A percentile compares a stretch with the other conserved stretches of the same genome.
These are phyloP conservation scores for Phenganax subtilis DNA, from an alignment of 92 coral and sea anemone species.

Conservation along the genomic window DNA sequence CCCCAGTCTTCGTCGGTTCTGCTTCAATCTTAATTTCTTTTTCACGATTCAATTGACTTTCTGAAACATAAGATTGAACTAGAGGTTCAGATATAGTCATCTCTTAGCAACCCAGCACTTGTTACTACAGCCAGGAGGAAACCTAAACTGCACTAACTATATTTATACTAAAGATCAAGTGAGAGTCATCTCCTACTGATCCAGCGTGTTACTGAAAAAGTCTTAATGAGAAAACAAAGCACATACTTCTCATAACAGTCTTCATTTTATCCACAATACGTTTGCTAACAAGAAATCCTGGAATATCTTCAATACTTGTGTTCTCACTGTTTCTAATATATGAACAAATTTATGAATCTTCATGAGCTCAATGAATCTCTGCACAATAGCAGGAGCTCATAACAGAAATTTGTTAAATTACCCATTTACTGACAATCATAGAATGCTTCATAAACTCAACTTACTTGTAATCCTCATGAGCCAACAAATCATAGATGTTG, in stretches of 20 bases:
- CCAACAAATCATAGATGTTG: constrained; percentile 66
- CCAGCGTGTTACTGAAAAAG: background rate
- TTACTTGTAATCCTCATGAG: constrained; percentile 82
- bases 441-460: background rate
- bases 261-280: constrained; percentile 76
- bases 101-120: background rate
- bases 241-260: constrained; percentile 81
- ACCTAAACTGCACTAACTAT: background rate
- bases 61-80: constrained; percentile 5
- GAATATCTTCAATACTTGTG: constrained; percentile 60
- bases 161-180: background rate
- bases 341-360: background rate
- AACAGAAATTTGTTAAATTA: background rate
- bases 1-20: background rate
- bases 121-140: constrained; percentile 7
- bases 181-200: background rate
- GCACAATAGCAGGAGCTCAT: background rate
- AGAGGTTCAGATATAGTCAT: background rate
- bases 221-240: background rate
- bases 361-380: background rate
- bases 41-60: constrained; percentile 30
- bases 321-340: constrained; percentile 62
- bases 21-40: constrained; percentile 13
- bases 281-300: constrained; percentile 64
- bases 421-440: background rate